Conservation (phyloP, 1,140 invertebrate genomes). For the Belonocnema kinseyi region DNA sequence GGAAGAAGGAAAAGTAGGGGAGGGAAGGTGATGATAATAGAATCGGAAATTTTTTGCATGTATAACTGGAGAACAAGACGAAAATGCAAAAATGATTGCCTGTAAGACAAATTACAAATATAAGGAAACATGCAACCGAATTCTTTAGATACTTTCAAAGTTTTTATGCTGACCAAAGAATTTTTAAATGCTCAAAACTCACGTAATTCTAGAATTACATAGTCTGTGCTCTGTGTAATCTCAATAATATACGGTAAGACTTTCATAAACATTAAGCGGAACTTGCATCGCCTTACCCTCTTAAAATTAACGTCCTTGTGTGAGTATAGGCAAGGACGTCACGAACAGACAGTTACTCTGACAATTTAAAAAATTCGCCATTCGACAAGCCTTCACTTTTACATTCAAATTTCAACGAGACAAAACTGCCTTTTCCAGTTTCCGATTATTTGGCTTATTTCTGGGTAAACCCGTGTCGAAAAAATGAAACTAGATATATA, state of each 20-base stretch:
- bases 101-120: too few relatives aligned
- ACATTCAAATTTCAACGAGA: neutral
- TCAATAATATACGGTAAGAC: neutral
- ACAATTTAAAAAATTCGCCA: neutral
- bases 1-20: too few relatives aligned
- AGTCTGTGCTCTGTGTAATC: neutral
- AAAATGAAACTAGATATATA: constrained; percentile 28
- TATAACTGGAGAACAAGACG: too few relatives aligned
- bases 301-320: constrained; percentile 23
- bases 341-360: neutral
- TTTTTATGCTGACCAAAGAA: neutral
- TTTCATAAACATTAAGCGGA: constrained; percentile 8
- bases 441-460: constrained; percentile 25
- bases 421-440: constrained; percentile 7
- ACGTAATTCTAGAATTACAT: constrained; percentile 11
- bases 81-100: too few relatives aligned
- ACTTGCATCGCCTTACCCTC: neutral
- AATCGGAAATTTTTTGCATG: too few relatives aligned
- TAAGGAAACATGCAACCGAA: too few relatives aligned
- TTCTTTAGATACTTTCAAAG: neutral
- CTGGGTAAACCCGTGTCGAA: neutral
- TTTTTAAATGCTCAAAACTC: neutral
- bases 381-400: neutral
- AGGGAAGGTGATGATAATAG: too few relatives aligned
- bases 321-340: constrained; percentile 20